These are phyloP conservation scores for Stomatorhinus ivindoensis DNA, from an alignment of 2,113 vertebrate species.

Conservation along the genomic window DNA sequence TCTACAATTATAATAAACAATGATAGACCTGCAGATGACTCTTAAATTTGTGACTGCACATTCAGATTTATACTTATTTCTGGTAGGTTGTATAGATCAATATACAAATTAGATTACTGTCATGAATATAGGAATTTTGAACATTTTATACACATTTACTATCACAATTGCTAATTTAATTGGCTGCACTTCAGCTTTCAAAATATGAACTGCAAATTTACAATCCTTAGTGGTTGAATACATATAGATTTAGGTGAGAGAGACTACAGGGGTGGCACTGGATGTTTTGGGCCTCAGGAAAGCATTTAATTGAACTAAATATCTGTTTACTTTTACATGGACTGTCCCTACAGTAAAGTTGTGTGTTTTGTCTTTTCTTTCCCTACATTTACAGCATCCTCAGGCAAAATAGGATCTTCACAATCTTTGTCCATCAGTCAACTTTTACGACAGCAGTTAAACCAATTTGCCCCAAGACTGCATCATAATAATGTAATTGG, in stretches of 20 bases:
- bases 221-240: neutral
- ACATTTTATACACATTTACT: neutral
- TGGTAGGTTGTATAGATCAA: neutral
- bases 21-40: neutral
- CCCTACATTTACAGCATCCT: slow-evolving; percentile 49
- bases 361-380: slow-evolving; percentile 2
- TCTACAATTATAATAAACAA: neutral
- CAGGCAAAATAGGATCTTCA: slow-evolving; percentile 39
- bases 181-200: neutral
- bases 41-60: neutral
- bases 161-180: neutral
- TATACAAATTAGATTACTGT: neutral
- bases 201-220: neutral
- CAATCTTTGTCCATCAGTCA: neutral
- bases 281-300: neutral
- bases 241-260: neutral
- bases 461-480: neutral
- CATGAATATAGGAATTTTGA: neutral
- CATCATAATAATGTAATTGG: neutral
- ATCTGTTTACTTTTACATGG: neutral
- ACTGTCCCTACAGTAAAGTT: neutral
- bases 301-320: neutral
- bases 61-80: neutral
- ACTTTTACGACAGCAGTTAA: neutral
- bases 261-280: neutral